Evolutionary conservation across 2,888 invertebrate genomes (phyloP).

Genomic region (Dryococelus australis): DNA sequence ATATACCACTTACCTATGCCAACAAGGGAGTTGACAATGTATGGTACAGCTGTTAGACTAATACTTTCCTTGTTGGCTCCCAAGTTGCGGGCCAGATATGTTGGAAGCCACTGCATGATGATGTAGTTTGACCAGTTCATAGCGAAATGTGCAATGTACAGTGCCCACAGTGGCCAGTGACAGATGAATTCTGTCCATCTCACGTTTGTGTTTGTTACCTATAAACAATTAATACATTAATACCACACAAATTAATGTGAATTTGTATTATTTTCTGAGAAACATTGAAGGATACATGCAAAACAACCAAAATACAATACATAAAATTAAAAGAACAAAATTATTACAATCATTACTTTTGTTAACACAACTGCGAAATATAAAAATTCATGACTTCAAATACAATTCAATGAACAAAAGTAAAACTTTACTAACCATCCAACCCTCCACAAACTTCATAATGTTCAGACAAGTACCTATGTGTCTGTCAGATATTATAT

Average conservation of each 20-base stretch:
- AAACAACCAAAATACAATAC: too few relatives aligned
- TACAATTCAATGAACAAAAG: too few relatives aligned
- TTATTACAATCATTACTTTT: too few relatives aligned
- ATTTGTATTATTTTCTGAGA: too few relatives aligned
- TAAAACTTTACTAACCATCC: too few relatives aligned
- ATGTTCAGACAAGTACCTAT: too few relatives aligned
- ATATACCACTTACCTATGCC: conserved; percentile 65
- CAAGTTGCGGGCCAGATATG: conserved; percentile 70
- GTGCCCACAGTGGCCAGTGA: conserved; percentile 75
- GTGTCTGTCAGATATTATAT: too few relatives aligned
- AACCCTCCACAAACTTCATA: too few relatives aligned
- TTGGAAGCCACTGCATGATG: conserved; percentile 82
- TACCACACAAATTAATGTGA: not conserved
- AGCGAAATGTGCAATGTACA: conserved; percentile 78
- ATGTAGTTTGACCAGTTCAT: conserved; percentile 85
- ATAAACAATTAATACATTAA: conserved; percentile 41
- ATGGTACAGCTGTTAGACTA: conserved; percentile 76
- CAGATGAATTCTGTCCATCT: conserved; percentile 71
- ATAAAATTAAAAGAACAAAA: too few relatives aligned
- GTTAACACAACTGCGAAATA: too few relatives aligned
- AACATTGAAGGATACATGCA: too few relatives aligned
- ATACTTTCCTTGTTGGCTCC: conserved; percentile 73
- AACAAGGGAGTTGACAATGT: conserved; percentile 74
- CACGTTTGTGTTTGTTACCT: conserved; percentile 65
- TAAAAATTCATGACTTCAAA: too few relatives aligned